These are phyloP conservation scores for Rhyacophila brunnea DNA, from an alignment of 1,140 invertebrate genomes.

Conservation along the genomic window DNA sequence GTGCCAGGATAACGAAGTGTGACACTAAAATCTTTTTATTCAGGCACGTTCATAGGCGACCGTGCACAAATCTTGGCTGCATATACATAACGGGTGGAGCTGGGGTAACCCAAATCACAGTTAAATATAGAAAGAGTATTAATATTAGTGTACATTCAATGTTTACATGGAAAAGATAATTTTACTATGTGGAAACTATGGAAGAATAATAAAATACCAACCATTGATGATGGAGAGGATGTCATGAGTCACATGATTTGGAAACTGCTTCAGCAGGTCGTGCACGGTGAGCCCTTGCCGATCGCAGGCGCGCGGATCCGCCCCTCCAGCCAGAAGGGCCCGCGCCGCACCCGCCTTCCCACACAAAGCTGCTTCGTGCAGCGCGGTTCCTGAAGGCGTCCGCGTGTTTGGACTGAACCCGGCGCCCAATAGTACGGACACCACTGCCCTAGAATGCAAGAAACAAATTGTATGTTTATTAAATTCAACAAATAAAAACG, in stretches of 20 bases:
- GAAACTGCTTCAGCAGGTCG: conserved; percentile 83
- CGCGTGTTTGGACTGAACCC: conserved; percentile 88
- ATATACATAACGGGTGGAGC: too few relatives aligned
- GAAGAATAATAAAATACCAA: conserved; percentile 58
- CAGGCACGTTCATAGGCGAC: too few relatives aligned
- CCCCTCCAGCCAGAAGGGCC: conserved; percentile 79
- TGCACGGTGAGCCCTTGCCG: conserved; percentile 79
- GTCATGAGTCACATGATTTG: conserved; percentile 82
- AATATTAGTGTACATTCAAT: too few relatives aligned
- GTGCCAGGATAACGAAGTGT: too few relatives aligned
- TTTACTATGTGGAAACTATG: too few relatives aligned
- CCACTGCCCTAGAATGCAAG: conserved; percentile 67
- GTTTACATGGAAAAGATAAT: too few relatives aligned
- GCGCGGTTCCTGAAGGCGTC: conserved; percentile 84
- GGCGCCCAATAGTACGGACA: conserved; percentile 76
- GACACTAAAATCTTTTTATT: too few relatives aligned
- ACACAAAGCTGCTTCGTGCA: conserved; percentile 93
- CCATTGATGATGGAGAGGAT: conserved; percentile 83
- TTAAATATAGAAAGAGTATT: too few relatives aligned
- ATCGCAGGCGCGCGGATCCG: conserved; percentile 80
- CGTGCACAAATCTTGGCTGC: too few relatives aligned
- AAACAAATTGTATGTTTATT: too few relatives aligned
- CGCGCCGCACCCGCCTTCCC: conserved; percentile 90
- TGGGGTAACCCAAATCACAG: too few relatives aligned
- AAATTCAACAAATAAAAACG: too few relatives aligned